Conservation (phyloP, 2,113 vertebrate species). For the Brienomyrus brachyistius region DNA sequence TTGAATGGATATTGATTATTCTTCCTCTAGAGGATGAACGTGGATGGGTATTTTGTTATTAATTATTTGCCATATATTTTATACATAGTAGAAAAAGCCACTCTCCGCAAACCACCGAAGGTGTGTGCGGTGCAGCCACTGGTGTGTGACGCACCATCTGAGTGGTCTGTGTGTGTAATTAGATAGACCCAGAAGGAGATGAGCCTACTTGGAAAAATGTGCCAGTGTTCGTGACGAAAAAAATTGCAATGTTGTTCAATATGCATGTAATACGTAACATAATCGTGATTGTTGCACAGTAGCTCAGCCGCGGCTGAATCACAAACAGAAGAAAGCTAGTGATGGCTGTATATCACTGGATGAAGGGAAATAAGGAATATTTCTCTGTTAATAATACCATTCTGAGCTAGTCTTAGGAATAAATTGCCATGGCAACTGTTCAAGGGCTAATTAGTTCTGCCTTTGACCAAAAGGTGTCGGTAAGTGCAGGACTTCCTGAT, state of each 20-base stretch:
- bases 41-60: neutral
- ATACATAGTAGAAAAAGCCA: neutral
- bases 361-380: conserved; percentile 33
- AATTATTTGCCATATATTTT: neutral
- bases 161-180: neutral
- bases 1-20: neutral
- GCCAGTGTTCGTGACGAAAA: neutral
- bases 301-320: neutral
- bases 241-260: neutral
- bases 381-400: conserved; percentile 18
- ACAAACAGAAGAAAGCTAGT: conserved; percentile 3
- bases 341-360: conserved; percentile 27
- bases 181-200: neutral
- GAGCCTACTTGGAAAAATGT: neutral
- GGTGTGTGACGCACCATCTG: neutral
- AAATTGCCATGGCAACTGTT: conserved; percentile 37
- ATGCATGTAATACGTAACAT: neutral
- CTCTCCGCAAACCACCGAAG: neutral
- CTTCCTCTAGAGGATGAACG: neutral
- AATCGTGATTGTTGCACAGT: neutral
- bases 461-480: conserved; percentile 23
- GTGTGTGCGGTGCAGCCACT: neutral
- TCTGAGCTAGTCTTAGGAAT: conserved; percentile 32
- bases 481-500: neutral
- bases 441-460: conserved; percentile 36